A percentile compares a stretch with the other conserved stretches of the same genome.
Conservation (phyloP, 2,113 vertebrate species). For the Arizona elegans region DNA sequence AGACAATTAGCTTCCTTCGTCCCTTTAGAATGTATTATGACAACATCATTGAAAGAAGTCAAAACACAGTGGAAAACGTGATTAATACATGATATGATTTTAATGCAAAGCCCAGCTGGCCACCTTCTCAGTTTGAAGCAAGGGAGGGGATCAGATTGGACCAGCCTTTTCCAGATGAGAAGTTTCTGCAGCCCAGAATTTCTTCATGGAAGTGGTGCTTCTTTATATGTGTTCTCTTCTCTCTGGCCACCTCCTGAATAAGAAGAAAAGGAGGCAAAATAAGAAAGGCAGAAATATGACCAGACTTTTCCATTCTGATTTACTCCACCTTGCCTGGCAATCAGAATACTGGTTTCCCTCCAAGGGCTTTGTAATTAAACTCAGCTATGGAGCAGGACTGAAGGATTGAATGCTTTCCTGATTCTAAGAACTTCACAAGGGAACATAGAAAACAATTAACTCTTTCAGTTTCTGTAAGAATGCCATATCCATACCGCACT, state of each 20-base stretch:
- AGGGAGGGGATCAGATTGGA: neutral
- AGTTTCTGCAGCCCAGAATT: neutral
- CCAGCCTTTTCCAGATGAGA: neutral
- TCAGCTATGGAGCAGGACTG: neutral
- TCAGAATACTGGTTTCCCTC: neutral
- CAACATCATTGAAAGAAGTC: neutral
- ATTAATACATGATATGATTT: neutral
- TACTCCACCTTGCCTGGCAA: neutral
- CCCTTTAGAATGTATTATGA: neutral
- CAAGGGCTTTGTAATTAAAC: conserved; percentile 1
- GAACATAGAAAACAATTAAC: neutral
- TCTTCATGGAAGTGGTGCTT: neutral
- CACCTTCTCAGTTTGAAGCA: neutral
- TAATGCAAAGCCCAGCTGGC: neutral
- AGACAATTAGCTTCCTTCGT: neutral
- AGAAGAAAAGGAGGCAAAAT: neutral
- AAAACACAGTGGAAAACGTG: neutral
- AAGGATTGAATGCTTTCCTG: neutral
- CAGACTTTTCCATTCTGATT: conserved; percentile 3
- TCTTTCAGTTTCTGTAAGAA: neutral
- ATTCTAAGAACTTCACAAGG: neutral
- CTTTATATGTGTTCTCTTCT: neutral
- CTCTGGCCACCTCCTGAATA: neutral
- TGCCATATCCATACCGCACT: neutral
- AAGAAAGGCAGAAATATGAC: neutral